phyloP scores from a whole-genome alignment of 2,888 invertebrate species.

The Drosophila suboccidentalis region DNA sequence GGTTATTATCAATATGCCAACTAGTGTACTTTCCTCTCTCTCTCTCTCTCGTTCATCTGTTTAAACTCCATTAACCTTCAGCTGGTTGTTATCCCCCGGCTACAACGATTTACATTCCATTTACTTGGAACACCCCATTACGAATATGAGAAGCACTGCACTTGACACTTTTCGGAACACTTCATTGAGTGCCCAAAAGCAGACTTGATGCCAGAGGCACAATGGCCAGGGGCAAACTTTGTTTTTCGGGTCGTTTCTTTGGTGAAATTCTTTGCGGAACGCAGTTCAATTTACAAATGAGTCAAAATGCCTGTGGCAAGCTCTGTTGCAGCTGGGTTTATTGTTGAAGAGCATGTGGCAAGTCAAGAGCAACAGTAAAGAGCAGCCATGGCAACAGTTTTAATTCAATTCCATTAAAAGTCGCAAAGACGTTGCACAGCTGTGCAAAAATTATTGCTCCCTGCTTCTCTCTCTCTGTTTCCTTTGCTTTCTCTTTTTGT shows the following conservation, averaged over 20 bases:
- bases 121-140: conserved; percentile 40
- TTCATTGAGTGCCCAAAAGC: conserved; percentile 58
- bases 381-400: conserved; percentile 68
- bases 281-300: conserved; percentile 76
- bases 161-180: conserved; percentile 68
- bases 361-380: conserved; percentile 27
- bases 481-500: conserved; percentile 18
- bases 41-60: neutral
- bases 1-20: no score
- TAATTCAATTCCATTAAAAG: conserved; percentile 80
- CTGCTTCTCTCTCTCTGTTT: conserved; percentile 11
- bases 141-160: conserved; percentile 70
- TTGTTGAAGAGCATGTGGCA: conserved; percentile 26
- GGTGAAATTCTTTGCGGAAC: conserved; percentile 8
- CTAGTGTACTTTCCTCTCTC: neutral
- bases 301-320: conserved; percentile 71
- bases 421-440: conserved; percentile 65
- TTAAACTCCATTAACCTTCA: conserved; percentile 24
- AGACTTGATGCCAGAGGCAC: conserved; percentile 24
- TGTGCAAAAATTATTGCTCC: conserved; percentile 58
- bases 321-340: conserved; percentile 21
- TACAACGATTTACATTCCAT: conserved; percentile 57
- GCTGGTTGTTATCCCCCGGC: conserved; percentile 30
- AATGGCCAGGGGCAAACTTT: conserved; percentile 9
- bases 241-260: conserved; percentile 15